These are phyloP conservation scores for Rhopalosiphum maidis DNA, from an alignment of 1,140 invertebrate genomes.

Conservation along the genomic window DNA sequence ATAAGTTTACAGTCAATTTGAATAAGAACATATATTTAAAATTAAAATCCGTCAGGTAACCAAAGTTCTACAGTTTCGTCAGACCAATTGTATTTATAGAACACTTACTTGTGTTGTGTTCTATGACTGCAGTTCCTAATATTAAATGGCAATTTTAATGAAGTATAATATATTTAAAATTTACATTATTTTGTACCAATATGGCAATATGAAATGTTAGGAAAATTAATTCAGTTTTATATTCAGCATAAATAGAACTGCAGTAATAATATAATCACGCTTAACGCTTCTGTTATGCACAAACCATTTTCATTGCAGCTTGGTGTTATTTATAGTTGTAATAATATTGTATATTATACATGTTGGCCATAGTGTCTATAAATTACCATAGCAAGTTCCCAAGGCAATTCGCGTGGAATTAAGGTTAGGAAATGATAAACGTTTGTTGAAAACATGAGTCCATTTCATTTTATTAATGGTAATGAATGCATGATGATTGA, in stretches of 20 bases:
- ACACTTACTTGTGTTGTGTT: not conserved
- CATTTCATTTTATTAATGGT: not conserved
- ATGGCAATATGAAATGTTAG: not conserved
- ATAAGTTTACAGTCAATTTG: no score
- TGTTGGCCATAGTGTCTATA: not conserved
- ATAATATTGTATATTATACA: not conserved
- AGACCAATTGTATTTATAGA: not conserved
- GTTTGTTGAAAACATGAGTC: slow-evolving; percentile 5
- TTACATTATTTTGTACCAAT: not conserved
- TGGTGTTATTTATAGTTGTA: slow-evolving; percentile 29
- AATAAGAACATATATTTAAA: not conserved
- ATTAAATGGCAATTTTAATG: not conserved
- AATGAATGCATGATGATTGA: not conserved
- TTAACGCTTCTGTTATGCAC: not conserved
- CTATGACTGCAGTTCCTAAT: not conserved
- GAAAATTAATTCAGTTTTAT: not conserved
- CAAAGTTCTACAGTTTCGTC: not conserved
- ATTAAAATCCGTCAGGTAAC: not conserved
- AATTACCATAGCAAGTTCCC: slow-evolving; percentile 33
- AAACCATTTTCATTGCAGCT: not conserved
- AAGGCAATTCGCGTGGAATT: not conserved
- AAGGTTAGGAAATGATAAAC: slow-evolving; percentile 24
- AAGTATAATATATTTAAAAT: not conserved
- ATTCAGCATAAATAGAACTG: not conserved
- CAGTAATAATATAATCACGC: not conserved